Percentiles rank a stretch among this genome's conserved stretches.
Evolutionary conservation across 2,888 invertebrate species (phyloP).

Genomic region (Clanis bilineata): DNA sequence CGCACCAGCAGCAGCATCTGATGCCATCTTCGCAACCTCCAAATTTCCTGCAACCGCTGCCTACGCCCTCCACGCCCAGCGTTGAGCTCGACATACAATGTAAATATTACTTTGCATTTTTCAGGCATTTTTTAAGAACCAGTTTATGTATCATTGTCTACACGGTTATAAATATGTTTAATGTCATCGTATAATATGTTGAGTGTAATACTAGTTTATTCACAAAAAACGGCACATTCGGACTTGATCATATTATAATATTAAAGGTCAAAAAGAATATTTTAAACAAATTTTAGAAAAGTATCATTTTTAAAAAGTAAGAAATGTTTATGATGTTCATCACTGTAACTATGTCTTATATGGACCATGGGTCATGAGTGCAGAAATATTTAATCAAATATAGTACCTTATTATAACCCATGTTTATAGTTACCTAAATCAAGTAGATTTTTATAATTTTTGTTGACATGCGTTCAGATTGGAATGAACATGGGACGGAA

Average conservation of each 20-base stretch:
- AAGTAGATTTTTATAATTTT: background rate
- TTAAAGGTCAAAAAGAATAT: background rate
- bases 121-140: background rate
- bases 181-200: background rate
- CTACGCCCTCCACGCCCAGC: constrained; percentile 57
- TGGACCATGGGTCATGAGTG: background rate
- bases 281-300: too few species aligned
- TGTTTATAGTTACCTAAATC: too few species aligned
- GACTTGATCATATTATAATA: background rate
- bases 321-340: too few species aligned
- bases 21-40: constrained; percentile 52
- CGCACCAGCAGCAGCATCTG: constrained; percentile 60
- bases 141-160: background rate
- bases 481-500: background rate
- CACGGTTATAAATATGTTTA: background rate
- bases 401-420: too few species aligned
- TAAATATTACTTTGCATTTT: constrained; percentile 46
- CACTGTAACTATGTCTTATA: background rate
- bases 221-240: background rate
- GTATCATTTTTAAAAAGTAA: too few species aligned
- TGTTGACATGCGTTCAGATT: background rate
- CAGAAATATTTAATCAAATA: background rate
- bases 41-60: constrained; percentile 54
- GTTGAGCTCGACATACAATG: constrained; percentile 77
- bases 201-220: too few species aligned